Evolutionary conservation across 2,797 vertebrate species (phyloP), one percentile per base, ranked within the genome.

Genomic region (Acanthornis magna): DNA sequence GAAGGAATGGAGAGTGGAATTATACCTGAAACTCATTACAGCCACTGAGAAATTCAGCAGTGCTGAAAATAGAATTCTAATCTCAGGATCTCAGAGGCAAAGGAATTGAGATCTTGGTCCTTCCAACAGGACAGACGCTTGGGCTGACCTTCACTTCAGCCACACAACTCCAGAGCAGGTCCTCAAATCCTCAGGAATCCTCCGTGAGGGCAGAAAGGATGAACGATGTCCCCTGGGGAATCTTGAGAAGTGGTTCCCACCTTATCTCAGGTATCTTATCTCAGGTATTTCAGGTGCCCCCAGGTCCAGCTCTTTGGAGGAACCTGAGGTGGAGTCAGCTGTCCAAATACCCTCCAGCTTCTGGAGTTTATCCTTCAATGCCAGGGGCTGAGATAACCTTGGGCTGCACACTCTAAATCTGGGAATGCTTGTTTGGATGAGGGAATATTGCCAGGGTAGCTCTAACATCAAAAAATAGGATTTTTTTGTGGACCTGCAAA

Each of bases 21-120:
- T 88, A 14, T 23, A 91, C 63, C 91, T 80, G 73, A 53, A 79
- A 62, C 40, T 91, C 75, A 48, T 83, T 50, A 83, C 13, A 74
- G 43, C n/a, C 53, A 20, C 79, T 0, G 2, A 83, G 93, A 95
- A 91, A 90, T 78, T 68, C 76, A 65, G 80, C 58, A 78, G 88
- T 40, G 29, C 90, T 67, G 82, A 77, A 91, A 93, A 77, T 10
- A 93, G 91, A 95, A 91, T 88, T 70, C 61, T 85, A 74, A 67
- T 74, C 82, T 88, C 91, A 60, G 66, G 38, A 51, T 36, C 58
- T 91, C 68, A 7, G 47, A 68, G 48, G 53, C 57, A 51, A n/a
- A 83, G 53, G 85, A 89, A 91, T 89, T 61, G 66, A 89, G 67
- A 67, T 84, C 48, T 87, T 71, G n/a, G 38, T 55, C 34, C 30